Base-by-base conservation (phyloP, 2,113 vertebrate species). In the Onychostruthus taczanowskii region DNA sequence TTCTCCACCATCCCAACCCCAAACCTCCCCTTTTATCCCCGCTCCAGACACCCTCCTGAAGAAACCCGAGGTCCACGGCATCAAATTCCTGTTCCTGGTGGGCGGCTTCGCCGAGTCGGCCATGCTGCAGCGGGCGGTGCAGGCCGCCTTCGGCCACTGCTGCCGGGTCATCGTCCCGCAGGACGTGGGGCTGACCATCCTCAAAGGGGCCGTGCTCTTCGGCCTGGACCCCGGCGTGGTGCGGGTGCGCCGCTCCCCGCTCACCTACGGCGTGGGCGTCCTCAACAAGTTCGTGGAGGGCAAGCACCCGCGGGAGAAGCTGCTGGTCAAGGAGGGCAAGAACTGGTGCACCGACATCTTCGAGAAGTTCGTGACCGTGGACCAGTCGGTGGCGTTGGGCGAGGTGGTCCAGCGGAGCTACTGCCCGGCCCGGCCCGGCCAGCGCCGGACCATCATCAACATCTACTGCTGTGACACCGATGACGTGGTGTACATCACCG, bases 341-440 rank as follows among this genome's bases (percentile, higher is more conserved):
- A 98, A 98, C 83, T 99, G 99, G 99, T 99, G 99, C 98, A 99
- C 99, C 0, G 99, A 99, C 93, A 98, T 99, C 97, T 98, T 99
- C 1, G 99, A 99, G 95, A 98, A 99, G 94, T 99, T 99, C 7
- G 99, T 99, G 33, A 98, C 97, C 0, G 98, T 99, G 0, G 99
- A 99, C 93, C 99, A 99, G 95, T 99, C 99, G 0, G 99, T 99
- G 97, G 99, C 99, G 0, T 93, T 99, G 85, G 99, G 99, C 0
- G 99, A 99, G 92, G 98, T 99, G 49, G 99, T 99, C 33, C 98
- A 98, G 44, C 91, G 99, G 58, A 99, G 99, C 89, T 99, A 99
- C 98, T 99, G 99, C 28, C 99, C 99, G 0, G 99, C 99, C 2
- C 97, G 99, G 9, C 90, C 97, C 0, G 99, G 99, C 46, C 99